Evolutionary conservation across 2,113 vertebrate species (phyloP), one percentile per base, ranked within the genome.

Genomic region (Ptyas mucosa): DNA sequence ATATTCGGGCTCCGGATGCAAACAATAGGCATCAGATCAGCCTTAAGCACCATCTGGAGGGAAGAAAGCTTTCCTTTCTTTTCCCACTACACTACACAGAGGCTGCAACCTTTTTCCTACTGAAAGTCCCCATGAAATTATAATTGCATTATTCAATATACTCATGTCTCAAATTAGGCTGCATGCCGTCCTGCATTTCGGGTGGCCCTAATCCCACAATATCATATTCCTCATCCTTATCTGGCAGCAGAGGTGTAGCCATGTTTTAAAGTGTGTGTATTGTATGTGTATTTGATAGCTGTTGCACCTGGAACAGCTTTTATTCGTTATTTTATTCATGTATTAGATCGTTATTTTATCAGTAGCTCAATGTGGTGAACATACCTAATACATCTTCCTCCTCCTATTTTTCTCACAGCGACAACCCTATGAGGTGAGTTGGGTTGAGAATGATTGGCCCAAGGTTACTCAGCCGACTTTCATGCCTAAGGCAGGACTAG

Each of bases 81-180:
- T 90, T 90, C 88, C 75, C 75, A 93, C 43, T 52, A 23, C 43
- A 64, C 46, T 90, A 61, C 18, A 53, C 11, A 43, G 46, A 89
- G 49, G 61, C 87, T 75, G 87, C 87, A 93, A 93, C 88, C 88
- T 93, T 90, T 93, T 93, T 61, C 88, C 75, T 89, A 93, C 69
- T 61, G 54, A 85, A 9, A 90, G 43, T 86, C 92, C 88, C 46
- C 58, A 86, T 90, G 75, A 90, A 90, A 61, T 87, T 53, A 61
- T 49, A 93, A 61, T 90, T 86, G 86, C n/a, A 46, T 52, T 93
- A 58, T 39, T 29, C 46, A 86, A 52, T 93, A 90, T 61, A 52
- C 26, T 90, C 55, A 53, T 81, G 89, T 90, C 49, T 93, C 46
- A 90, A 29, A 24, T 85, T 49, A 92, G 43, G 14, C 53, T 87